Percentiles rank a stretch among this genome's conserved stretches.
Evolutionary conservation across 2,113 vertebrate species (phyloP).

Genomic region (Xenopus borealis): DNA sequence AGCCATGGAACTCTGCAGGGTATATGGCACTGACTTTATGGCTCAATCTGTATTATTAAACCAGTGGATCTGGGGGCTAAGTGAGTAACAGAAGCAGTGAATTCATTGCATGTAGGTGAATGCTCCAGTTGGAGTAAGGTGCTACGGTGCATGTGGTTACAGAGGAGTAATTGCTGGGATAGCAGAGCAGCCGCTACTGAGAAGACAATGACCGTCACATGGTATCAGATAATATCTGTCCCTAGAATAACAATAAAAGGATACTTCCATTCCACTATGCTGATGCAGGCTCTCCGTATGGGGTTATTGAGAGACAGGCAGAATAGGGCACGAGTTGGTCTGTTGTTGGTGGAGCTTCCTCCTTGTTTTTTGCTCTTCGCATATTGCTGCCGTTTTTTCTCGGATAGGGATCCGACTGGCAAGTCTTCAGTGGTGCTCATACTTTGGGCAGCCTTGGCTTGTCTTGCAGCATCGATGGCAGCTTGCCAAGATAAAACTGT

Average conservation of each 20-base stretch:
- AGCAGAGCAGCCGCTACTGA: too few species aligned
- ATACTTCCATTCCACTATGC: slow-evolving; percentile 99
- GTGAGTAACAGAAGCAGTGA: too few species aligned
- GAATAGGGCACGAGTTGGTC: slow-evolving; percentile 93
- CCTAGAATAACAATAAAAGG: slow-evolving; percentile 62
- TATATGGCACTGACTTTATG: too few species aligned
- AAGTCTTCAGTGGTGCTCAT: slow-evolving; percentile 89
- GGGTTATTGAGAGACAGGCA: slow-evolving; percentile 98
- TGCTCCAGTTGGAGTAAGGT: too few species aligned
- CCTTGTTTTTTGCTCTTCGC: slow-evolving; percentile 99
- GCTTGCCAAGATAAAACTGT: slow-evolving; percentile 90
- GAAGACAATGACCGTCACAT: too few species aligned
- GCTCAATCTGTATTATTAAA: too few species aligned
- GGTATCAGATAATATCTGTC: too few species aligned
- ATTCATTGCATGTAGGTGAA: too few species aligned
- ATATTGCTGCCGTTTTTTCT: slow-evolving; percentile 98
- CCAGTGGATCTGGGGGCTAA: too few species aligned
- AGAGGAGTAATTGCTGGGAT: too few species aligned
- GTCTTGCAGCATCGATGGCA: slow-evolving; percentile 92
- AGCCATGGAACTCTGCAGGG: too few species aligned
- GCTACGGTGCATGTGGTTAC: too few species aligned
- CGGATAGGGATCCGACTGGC: slow-evolving; percentile 91
- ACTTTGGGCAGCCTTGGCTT: slow-evolving; percentile 87
- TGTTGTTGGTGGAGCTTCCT: slow-evolving; percentile 88
- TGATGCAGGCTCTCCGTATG: slow-evolving; percentile 98